Base-by-base conservation (phyloP, 2,888 invertebrate genomes). In the Drosophila kambysellisi region DNA sequence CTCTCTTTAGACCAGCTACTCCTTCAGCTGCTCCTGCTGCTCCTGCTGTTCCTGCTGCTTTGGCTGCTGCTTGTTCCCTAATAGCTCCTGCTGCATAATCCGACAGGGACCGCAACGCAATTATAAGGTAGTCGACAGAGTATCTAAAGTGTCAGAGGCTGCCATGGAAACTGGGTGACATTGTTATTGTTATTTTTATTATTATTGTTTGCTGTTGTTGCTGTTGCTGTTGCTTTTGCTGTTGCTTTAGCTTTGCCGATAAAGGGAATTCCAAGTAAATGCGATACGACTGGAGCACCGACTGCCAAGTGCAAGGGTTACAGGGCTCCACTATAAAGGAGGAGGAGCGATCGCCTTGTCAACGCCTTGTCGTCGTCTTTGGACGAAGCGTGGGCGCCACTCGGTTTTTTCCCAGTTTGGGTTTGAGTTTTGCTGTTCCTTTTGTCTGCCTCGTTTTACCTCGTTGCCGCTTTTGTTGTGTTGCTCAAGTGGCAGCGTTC, bases 131-230 rank as follows among this genome's bases (percentile, higher is more conserved):
- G 67, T 64, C 56, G 58, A 41, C 51, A 41, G 70, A 57, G 35
- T 69, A 35, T 51, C 39, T 41, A 43, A 35, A 60, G 54, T 64
- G 72, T 56, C 54, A 57, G 60, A 56, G 74, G 74, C 69, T 85
- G 88, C 75, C 80, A 82, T 89, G 89, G 88, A 89, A 85, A 85
- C 88, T 85, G 89, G 89, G 84, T 87, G 84, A 89, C 88, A 74
- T 76, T 81, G 81, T 66, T 67, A 54, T 75, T 72, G 63, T 52
- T 46, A 61, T 69, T 46, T 46, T 25, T 46, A 25, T 46, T 46
- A 46, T 46, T 25, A 15, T 46, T 25, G 15, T 39, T 39, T 39
- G 39, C 39, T 8, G 37, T 37, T 76, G 64, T 43, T 63, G 15
- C 15, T 37, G 37, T 20, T 20, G 61, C 51, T 80, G 81, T 61